phyloP scores from a whole-genome alignment of 1,140 invertebrate species.

The Anthonomus grandis region DNA sequence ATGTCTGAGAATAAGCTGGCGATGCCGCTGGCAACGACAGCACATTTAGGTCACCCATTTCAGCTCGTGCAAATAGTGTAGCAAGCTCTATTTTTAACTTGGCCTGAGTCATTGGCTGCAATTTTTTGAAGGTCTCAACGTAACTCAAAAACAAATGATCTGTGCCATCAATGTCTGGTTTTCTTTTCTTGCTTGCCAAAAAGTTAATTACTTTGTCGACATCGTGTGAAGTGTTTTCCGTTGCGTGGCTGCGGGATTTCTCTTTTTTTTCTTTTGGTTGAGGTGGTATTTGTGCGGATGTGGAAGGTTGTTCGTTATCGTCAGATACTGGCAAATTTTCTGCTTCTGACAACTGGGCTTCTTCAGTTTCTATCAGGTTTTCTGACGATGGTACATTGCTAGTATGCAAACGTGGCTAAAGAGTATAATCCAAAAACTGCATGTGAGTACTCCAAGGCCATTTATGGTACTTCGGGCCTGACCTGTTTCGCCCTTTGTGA shows the following conservation, averaged over 20 bases:
- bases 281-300: not conserved
- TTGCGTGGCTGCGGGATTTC: not conserved
- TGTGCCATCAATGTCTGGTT: constrained; percentile 3
- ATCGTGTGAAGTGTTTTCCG: not conserved
- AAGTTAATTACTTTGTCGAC: not conserved
- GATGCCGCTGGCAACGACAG: not conserved
- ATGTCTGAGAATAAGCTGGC: not conserved
- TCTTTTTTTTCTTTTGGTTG: not conserved
- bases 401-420: too few relatives aligned
- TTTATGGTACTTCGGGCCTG: too few relatives aligned
- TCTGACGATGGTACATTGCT: constrained; percentile 1
- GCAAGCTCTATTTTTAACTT: constrained; percentile 7
- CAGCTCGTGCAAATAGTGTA: not conserved
- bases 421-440: too few relatives aligned
- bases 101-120: not conserved
- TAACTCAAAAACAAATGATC: constrained; percentile 14
- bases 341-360: not conserved
- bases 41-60: not conserved
- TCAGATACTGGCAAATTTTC: not conserved
- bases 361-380: constrained; percentile 5
- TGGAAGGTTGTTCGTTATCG: not conserved
- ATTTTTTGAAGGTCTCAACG: constrained; percentile 15
- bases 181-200: constrained; percentile 1
- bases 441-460: too few relatives aligned
- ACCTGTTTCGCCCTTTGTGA: too few relatives aligned